Conservation (phyloP, 2,113 vertebrate genomes). For the Eptatretus burgeri region DNA sequence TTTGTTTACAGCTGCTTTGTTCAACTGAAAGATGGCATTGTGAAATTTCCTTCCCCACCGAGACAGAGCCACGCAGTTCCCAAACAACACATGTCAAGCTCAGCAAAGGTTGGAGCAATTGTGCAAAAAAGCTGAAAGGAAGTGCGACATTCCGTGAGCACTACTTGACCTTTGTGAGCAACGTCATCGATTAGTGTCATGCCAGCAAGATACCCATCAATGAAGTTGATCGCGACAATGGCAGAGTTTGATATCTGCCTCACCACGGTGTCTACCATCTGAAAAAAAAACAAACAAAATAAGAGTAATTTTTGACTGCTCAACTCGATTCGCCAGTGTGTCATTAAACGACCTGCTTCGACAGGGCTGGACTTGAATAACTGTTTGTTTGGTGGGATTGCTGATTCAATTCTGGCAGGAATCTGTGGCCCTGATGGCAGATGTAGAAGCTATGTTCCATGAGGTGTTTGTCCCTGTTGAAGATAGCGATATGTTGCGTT, state of each 20-base stretch:
- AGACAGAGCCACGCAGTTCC: no score
- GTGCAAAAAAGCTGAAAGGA: no score
- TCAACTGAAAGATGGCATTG: no score
- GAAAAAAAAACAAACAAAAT: constrained; percentile 8
- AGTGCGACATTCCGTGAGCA: neutral
- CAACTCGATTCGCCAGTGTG: constrained; percentile 7
- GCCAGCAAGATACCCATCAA: constrained; percentile 1
- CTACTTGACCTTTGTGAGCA: no score
- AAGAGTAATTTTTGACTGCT: constrained; percentile 9
- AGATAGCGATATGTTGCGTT: neutral
- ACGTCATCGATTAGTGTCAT: neutral
- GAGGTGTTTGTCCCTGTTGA: neutral
- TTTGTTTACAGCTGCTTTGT: no score
- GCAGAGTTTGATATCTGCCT: constrained; percentile 10
- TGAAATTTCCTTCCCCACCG: no score
- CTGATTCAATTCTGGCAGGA: neutral
- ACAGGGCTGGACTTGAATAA: constrained; percentile 3
- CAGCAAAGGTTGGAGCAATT: no score
- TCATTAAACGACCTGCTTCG: constrained; percentile 9
- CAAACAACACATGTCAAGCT: no score
- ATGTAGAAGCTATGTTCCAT: neutral
- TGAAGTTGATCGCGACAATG: neutral
- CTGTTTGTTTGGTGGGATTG: neutral
- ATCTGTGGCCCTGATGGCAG: neutral
- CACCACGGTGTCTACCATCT: constrained; percentile 10